Conservation (phyloP, 2,797 vertebrate species). For the Gymnopithys bicolor region DNA sequence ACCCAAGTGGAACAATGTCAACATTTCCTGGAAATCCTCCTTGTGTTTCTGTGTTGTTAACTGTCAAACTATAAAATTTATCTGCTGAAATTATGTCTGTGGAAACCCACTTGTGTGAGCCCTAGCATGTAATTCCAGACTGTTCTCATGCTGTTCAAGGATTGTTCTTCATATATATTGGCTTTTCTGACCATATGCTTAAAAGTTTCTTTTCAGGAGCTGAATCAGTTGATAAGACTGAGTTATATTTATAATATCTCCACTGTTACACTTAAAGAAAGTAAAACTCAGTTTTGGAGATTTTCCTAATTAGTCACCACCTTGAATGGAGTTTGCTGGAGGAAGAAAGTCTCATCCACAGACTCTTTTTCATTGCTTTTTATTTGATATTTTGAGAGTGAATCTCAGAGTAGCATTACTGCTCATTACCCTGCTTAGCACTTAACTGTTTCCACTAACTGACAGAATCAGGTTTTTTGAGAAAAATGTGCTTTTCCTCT, state of each 20-base stretch:
- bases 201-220: conserved; percentile 68
- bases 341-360: neutral
- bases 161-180: conserved; percentile 56
- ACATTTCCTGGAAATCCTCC: conserved; percentile 45
- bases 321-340: neutral
- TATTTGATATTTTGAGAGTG: neutral
- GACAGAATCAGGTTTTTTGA: neutral
- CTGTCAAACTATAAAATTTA: conserved; percentile 50
- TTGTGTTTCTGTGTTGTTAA: conserved; percentile 39
- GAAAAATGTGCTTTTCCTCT: conserved; percentile 19
- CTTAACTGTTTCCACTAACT: conserved; percentile 15
- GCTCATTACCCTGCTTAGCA: neutral
- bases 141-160: conserved; percentile 63
- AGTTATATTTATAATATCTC: conserved; percentile 6
- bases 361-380: neutral
- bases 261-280: neutral
- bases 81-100: conserved; percentile 48
- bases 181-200: conserved; percentile 68
- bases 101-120: conserved; percentile 67
- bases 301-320: neutral
- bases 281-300: conserved; percentile 6
- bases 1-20: conserved; percentile 21
- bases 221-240: conserved; percentile 38
- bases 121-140: conserved; percentile 70
- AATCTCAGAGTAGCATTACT: neutral